Evolutionary conservation across 2,113 vertebrate genomes (phyloP), one percentile per base, ranked within the genome.

Genomic region (Erpornis zantholeuca): DNA sequence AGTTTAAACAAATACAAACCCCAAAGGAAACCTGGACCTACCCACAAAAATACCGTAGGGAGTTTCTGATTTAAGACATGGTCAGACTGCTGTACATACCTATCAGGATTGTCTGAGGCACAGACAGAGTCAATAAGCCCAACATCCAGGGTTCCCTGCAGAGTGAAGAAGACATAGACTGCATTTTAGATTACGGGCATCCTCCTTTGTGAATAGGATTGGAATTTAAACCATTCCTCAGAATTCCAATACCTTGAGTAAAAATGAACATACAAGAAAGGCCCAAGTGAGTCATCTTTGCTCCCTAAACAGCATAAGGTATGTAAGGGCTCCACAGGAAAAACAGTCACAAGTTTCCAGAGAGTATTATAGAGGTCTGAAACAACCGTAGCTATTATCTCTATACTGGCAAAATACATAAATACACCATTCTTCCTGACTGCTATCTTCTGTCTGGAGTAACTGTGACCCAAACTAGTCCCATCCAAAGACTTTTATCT

Each of bases 61-160:
- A 77, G 38, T 68, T 92, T 95, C 68, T 45, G 33, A 40, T 68
- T 40, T 70, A 76, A 60, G 31, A 90, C 71, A 53, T 19, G 38
- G 23, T 87, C 19, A 77, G 18, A 19, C 15, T 61, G 54, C 17
- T 73, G 36, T 57, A 94, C 98, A 79, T 95, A 99, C 99, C 99
- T 98, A 97, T 99, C 99, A 65, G 99, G 99, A 96, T 98, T 99
- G 96, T 99, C 99, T 38, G 99, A 99, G 35, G 99, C 99, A 97
- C 99, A 99, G 64, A 99, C 99, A 3, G 99, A 99, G 96, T 99
- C 99, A 31, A 99, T 99, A 75, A 99, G 97, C 5, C 99, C 99
- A 80, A 99, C 98, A 70, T 99, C 99, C 86, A 99, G 97, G 28
- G 99, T 99, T 85, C 99, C 99, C 99, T 99, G 86, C 18, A 81